Evolutionary conservation across 2,888 invertebrate genomes (phyloP), one percentile per base, ranked within the genome.

Genomic region (Noctua pronuba): DNA sequence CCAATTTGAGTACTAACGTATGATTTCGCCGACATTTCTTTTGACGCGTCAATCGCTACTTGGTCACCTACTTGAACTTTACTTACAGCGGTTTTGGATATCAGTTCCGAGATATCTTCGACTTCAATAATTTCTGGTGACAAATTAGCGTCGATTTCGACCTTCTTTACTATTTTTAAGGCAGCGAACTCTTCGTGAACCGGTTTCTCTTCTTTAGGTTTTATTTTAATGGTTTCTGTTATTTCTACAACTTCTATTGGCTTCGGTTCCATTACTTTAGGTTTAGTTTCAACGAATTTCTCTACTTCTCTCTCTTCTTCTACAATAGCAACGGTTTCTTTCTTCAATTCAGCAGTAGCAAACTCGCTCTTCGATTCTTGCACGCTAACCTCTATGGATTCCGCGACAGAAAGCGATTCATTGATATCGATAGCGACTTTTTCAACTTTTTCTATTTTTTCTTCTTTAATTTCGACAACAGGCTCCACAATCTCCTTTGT

Each of bases 131-230:
- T 85, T 80, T 84, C 88, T 46, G 85, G 81, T 65, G 84, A 80
- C 55, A 87, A 65, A 35, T 86, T 85, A 11, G 82, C 78, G 62
- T 88, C 89, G 31, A 84, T 82, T 71, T 77, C 88, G 44, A 86
- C 82, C 83, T 83, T 86, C 84, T 93, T 93, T 0, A 91, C 82
- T 41, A 93, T 90, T 82, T 92, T 92, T 0, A 93, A 70, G 11
- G 89, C 88, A 31, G 91, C 91, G 52, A 86, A 91, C 73, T 88
- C 92, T 66, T 92, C 92, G 28, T 84, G 80, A 31, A 79, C 70
- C 8, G 80, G 84, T 21, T 82, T 83, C 28, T 65, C 69, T 31
- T 78, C 62, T 49, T 86, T 89, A 58, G 83, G 81, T 85, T 77
- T 85, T 7, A 85, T 11, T 41, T 86, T 77, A 21, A 84, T 76